Evolutionary conservation across 2,888 invertebrate genomes (phyloP), one percentile per base, ranked within the genome.

Genomic region (Xylota sylvarum): DNA sequence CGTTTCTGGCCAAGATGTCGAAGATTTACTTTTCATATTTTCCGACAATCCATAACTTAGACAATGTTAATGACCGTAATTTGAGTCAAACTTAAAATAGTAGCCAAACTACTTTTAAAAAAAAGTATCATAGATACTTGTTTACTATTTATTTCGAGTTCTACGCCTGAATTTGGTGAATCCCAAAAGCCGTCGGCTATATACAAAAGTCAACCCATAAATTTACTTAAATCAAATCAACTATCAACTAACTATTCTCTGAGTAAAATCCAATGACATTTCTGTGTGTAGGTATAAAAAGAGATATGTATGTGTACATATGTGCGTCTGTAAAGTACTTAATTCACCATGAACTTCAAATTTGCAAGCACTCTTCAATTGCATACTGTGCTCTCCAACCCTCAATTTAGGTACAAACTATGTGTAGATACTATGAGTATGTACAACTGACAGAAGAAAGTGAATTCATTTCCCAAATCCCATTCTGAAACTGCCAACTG

Each of bases 311-410:
- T 14, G 3, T 14, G 14, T 14, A 7, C 3, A 46, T 40, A 4
- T 40, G 4, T 40, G 43, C 1, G 14, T 46, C n/a, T 40, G 5
- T n/a, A 10, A 9, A 35, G 10, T 17, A 46, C 19, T 10, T 7
- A 48, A 23, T 27, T 35, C 4, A 23, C 56, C 50, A 50, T 73
- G 60, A 73, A 60, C 72, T 73, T 73, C 60, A 73, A 73, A 60
- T 40, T 4, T n/a, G 6, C 40, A 30, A 69, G 12, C 12, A 9
- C 27, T 27, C 10, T 55, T 67, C 67, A 19, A 56, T 35, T 5
- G 7, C 17, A 23, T 17, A 58, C 48, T 37, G 37, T 35, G 12
- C 17, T 5, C 50, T 12, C 5, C 46, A 35, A 48, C 48, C 60
- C 37, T 14, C n/a, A 50, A 35, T 32, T 64, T 5, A n/a, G 9